Evolutionary conservation across 2,113 vertebrate species (phyloP).

Genomic region (Microtus richardsoni): DNA sequence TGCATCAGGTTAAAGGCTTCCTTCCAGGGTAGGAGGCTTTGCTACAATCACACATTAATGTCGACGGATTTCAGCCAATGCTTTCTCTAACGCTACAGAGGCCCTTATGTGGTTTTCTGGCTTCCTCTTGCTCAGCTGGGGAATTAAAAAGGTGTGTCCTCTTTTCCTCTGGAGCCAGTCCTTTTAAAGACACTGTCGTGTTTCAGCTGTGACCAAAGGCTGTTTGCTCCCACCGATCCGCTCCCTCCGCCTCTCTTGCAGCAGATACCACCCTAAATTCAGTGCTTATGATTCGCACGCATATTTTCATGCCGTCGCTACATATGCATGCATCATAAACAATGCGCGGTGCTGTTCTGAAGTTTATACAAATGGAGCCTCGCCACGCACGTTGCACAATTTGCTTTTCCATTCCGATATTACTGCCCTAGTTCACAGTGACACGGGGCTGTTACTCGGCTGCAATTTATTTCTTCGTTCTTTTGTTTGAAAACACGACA

Average conservation of each 20-base stretch:
- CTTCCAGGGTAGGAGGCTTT: conserved; percentile 7
- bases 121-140: conserved; percentile 44
- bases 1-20: conserved; percentile 18
- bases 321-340: conserved; percentile 76
- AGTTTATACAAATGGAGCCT: conserved; percentile 71
- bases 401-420: conserved; percentile 61
- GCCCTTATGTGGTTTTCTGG: background rate
- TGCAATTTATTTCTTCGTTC: conserved; percentile 32
- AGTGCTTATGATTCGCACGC: conserved; percentile 64
- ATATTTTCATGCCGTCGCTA: conserved; percentile 67
- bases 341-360: conserved; percentile 60
- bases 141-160: conserved; percentile 51
- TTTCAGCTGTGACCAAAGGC: conserved; percentile 58
- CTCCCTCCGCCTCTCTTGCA: background rate
- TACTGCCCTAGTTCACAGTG: conserved; percentile 50
- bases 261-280: conserved; percentile 65
- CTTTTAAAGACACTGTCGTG: conserved; percentile 41
- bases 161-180: background rate
- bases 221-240: background rate
- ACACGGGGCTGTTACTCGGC: background rate
- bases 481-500: conserved; percentile 22
- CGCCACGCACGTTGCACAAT: conserved; percentile 49
- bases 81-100: conserved; percentile 41
- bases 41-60: conserved; percentile 14
- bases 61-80: conserved; percentile 42